Conservation (phyloP, 2,888 invertebrate genomes). For the Rhamphomyia laevipes region DNA sequence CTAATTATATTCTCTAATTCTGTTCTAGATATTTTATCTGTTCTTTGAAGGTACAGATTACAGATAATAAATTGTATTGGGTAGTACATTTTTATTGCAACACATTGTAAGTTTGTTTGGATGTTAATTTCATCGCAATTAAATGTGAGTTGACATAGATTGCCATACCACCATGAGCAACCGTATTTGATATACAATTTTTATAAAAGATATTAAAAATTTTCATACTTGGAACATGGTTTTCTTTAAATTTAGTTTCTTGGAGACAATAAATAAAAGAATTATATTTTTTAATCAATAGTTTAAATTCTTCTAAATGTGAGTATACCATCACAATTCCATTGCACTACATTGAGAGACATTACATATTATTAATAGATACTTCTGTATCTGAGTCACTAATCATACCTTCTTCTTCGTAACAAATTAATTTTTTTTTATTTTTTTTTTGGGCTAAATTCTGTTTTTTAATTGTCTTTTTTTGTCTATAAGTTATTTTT, state of each 20-base stretch:
- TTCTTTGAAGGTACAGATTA: background rate
- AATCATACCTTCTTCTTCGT: no score
- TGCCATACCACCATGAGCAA: background rate
- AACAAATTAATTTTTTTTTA: no score
- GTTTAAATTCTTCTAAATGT: no score
- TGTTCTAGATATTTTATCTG: background rate
- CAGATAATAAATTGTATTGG: background rate
- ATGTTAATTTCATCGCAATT: background rate
- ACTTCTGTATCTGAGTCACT: no score
- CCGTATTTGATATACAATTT: background rate
- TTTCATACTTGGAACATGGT: background rate
- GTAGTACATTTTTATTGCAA: background rate
- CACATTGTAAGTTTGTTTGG: background rate
- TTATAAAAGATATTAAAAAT: background rate
- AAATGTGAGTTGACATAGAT: background rate
- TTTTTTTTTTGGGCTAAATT: no score
- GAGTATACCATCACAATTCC: no score
- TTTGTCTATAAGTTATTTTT: no score
- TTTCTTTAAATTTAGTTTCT: background rate
- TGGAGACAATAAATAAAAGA: no score
- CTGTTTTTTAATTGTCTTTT: no score
- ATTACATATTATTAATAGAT: background rate
- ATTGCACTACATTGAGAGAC: background rate
- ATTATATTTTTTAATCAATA: no score
- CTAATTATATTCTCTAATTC: background rate